Evolutionary conservation across 2,888 invertebrate genomes (phyloP).

Genomic region (Xylophagus ater): DNA sequence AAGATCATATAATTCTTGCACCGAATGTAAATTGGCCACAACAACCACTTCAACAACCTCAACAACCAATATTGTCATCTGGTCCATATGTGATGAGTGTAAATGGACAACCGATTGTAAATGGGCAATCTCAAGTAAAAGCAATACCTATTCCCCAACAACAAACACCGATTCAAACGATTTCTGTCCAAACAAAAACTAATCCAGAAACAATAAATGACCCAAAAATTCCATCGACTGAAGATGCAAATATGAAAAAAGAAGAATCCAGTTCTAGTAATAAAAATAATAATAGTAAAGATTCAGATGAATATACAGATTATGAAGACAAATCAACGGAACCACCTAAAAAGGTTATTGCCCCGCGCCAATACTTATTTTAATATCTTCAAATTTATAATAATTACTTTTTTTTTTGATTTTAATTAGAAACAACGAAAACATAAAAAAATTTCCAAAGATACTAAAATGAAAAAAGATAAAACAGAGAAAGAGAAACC

Average conservation of each 20-base stretch:
- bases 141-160: constrained; percentile 8
- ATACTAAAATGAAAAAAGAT: constrained; percentile 13
- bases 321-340: constrained; percentile 32
- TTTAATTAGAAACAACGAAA: constrained; percentile 27
- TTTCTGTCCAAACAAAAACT: constrained; percentile 4
- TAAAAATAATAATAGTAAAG: constrained; percentile 17
- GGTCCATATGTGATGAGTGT: constrained; percentile 8
- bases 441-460: constrained; percentile 27
- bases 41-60: constrained; percentile 16
- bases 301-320: constrained; percentile 21
- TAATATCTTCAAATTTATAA: background rate
- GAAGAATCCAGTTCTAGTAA: constrained; percentile 7
- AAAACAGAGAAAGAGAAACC: constrained; percentile 11
- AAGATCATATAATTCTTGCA: constrained; percentile 17
- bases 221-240: constrained; percentile 18
- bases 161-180: constrained; percentile 2
- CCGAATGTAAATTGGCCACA: constrained; percentile 26
- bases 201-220: constrained; percentile 10
- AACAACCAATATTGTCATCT: constrained; percentile 4
- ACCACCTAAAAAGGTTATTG: constrained; percentile 32
- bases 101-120: constrained; percentile 10
- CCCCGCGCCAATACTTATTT: background rate
- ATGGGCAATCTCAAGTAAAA: constrained; percentile 13
- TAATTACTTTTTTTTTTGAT: background rate
- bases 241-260: constrained; percentile 17